These are phyloP conservation scores for Pyrgus malvae DNA, from an alignment of 2,888 invertebrate species.

Conservation along the genomic window DNA sequence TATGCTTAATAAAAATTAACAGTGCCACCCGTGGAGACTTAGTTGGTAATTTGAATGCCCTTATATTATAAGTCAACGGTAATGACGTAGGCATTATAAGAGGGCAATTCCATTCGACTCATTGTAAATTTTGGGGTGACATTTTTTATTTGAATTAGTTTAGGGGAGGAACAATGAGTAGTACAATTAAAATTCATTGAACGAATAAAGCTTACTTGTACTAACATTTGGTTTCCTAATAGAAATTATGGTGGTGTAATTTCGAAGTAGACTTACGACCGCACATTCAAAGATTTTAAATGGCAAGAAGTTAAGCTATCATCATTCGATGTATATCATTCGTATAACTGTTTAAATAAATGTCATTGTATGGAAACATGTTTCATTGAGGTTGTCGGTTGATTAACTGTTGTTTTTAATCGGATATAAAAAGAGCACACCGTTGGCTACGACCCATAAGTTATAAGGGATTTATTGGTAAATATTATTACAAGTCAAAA, in stretches of 20 bases:
- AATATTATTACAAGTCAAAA: no score
- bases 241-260: not conserved
- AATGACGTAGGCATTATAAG: constrained; percentile 35
- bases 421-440: no score
- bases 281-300: no score
- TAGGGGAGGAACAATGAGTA: constrained; percentile 32
- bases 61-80: constrained; percentile 33
- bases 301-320: no score
- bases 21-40: constrained; percentile 37
- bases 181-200: constrained; percentile 9
- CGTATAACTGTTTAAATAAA: no score
- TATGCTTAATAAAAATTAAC: constrained; percentile 32
- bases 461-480: no score
- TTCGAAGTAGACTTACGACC: no score
- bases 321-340: no score
- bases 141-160: constrained; percentile 31
- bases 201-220: constrained; percentile 10
- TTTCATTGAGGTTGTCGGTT: no score
- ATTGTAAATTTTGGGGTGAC: constrained; percentile 36
- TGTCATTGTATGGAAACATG: no score
- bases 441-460: no score
- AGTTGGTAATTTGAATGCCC: constrained; percentile 36
- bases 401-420: no score
- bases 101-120: constrained; percentile 36
- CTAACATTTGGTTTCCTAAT: constrained; percentile 6